Base-by-base conservation (phyloP, 2,113 vertebrate genomes). In the Myotis davidii region DNA sequence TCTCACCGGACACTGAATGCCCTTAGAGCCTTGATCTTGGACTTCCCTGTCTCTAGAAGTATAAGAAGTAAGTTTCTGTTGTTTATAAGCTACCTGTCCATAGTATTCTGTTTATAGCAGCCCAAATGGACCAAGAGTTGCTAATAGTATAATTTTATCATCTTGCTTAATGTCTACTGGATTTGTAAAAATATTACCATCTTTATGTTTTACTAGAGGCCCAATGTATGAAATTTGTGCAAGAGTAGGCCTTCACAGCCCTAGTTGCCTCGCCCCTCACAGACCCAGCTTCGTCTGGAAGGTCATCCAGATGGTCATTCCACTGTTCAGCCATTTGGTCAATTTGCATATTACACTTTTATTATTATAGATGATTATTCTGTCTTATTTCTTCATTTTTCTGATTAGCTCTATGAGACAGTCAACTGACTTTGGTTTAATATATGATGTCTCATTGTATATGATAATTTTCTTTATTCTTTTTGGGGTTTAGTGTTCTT, bases 381-480 rank as follows among this genome's bases (percentile, higher is more conserved):
- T 32, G 17, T 42, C 37, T 87, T 65, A 73, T 76, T 74, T 77
- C 25, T 87, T 82, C 25, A 37, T 34, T 85, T 90, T 72, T 93
- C 42, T 86, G 69, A 83, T 82, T 72, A 95, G 9, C 45, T 77
- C 21, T 96, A 74, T 89, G 52, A 88, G 25, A 73, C 16, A 39
- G 61, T 37, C 23, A 74, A 67, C 21, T 21, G 25, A 42, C 65
- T 90, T 91, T 59, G 10, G 25, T 52, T 64, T 91, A 91, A 74
- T 39, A 72, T 14, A 70, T 87, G 84, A 91, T 37, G 7, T 78
- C 25, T 14, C n/a, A 45, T 64, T 54, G 25, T 42, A 70, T 39
- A 74, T 67, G 20, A 61, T 72, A 3, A 59, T 59, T 73, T 72
- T 27, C 23, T 78, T 74, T 79, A n/a, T 87, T 78, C 29, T 72